Conservation (phyloP, 2,797 vertebrate genomes). For the Pterois miles region DNA sequence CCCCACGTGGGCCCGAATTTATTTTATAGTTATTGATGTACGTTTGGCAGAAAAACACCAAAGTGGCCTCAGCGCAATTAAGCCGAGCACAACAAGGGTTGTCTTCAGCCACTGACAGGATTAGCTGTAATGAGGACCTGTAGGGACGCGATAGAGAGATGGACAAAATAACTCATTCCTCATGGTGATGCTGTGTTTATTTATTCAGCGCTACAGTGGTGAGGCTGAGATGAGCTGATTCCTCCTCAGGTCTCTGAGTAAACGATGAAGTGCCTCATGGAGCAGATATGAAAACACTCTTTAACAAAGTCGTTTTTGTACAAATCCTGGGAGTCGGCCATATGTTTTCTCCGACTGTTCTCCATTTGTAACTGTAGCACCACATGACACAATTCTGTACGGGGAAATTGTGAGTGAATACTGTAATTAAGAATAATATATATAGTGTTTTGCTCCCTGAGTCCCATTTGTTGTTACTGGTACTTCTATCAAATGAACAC, state of each 20-base stretch:
- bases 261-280: neutral
- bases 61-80: conserved; percentile 34
- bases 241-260: neutral
- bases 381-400: neutral
- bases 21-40: conserved; percentile 23
- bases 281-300: neutral
- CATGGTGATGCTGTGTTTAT: conserved; percentile 46
- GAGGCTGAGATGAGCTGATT: neutral
- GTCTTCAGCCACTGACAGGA: conserved; percentile 44
- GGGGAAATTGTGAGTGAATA: neutral
- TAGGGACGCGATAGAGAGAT: conserved; percentile 28
- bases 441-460: neutral
- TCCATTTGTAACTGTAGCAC: neutral
- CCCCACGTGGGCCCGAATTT: neutral
- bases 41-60: conserved; percentile 8
- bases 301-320: neutral
- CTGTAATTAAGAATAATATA: neutral
- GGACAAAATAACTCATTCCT: conserved; percentile 40
- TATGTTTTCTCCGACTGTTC: neutral
- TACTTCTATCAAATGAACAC: conserved; percentile 4
- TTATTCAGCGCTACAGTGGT: conserved; percentile 42
- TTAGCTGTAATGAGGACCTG: conserved; percentile 56
- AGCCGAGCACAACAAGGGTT: neutral
- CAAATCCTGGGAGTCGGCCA: neutral
- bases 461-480: conserved; percentile 6